Conservation (phyloP, 2,888 invertebrate genomes). For the Oasisia sp. region DNA sequence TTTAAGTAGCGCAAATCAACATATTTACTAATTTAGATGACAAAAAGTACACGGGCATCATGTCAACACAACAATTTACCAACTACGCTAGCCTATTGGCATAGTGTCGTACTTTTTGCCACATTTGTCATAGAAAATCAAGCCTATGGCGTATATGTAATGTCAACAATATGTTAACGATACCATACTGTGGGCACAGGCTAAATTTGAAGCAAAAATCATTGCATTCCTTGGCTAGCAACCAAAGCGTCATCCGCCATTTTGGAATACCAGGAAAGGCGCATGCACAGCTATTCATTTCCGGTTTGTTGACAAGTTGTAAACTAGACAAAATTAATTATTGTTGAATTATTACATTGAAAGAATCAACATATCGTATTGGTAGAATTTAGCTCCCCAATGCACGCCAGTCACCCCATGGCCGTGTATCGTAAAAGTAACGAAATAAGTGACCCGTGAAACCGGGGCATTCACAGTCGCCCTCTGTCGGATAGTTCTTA, state of each 20-base stretch:
- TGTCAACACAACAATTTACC: slow-evolving; percentile 1
- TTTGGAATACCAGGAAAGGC: slow-evolving; percentile 7
- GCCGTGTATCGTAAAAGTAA: not conserved
- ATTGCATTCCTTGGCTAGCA: not conserved
- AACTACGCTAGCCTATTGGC: not conserved
- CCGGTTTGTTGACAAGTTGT: not conserved
- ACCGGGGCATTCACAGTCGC: too few relatives aligned
- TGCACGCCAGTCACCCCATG: not conserved
- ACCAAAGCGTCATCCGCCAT: not conserved
- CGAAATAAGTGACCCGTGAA: too few relatives aligned
- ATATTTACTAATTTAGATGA: not conserved
- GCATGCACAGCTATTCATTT: not conserved
- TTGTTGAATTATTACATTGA: not conserved
- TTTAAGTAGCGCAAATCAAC: not conserved
- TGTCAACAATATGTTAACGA: not conserved
- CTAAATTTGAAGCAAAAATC: not conserved
- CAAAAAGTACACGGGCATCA: not conserved
- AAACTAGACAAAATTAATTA: not conserved
- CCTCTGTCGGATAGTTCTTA: too few relatives aligned
- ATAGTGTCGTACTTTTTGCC: not conserved
- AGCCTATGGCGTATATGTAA: not conserved
- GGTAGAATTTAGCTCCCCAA: not conserved
- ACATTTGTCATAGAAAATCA: not conserved
- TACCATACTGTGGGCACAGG: not conserved
- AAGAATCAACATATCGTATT: not conserved